Conservation (phyloP, 2,888 invertebrate species). For the Drosophila mulleri region DNA sequence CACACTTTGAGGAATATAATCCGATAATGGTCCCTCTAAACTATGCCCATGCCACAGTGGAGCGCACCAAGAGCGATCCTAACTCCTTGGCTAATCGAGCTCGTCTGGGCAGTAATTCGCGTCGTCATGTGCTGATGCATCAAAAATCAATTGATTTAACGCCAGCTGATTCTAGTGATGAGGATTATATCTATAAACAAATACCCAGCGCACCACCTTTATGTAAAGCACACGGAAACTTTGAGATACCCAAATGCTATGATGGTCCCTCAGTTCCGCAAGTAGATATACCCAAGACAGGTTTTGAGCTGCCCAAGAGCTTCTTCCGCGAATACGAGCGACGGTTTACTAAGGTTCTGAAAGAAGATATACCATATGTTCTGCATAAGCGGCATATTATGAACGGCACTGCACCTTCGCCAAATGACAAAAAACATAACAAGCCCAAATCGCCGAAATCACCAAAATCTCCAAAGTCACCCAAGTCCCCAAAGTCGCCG, state of each 20-base stretch:
- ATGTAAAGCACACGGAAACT: conserved; percentile 90
- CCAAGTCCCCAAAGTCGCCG: conserved; percentile 87
- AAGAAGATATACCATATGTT: conserved; percentile 93
- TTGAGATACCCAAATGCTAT: conserved; percentile 87
- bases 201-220: conserved; percentile 90
- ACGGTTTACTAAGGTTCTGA: conserved; percentile 85
- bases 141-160: conserved; percentile 94
- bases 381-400: conserved; percentile 93
- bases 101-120: conserved; percentile 89
- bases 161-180: conserved; percentile 93
- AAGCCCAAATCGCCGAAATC: conserved; percentile 89
- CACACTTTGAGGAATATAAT: conserved; percentile 90
- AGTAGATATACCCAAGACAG: conserved; percentile 88
- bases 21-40: conserved; percentile 87
- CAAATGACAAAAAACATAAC: conserved; percentile 85
- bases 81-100: conserved; percentile 91
- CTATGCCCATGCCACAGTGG: conserved; percentile 90
- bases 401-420: conserved; percentile 91
- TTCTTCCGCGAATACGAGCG: conserved; percentile 89
- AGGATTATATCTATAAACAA: conserved; percentile 91
- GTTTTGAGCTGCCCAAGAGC: conserved; percentile 90
- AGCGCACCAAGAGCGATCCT: conserved; percentile 94
- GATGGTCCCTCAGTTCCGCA: conserved; percentile 79
- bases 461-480: conserved; percentile 88
- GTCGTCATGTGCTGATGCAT: conserved; percentile 93